A percentile compares a stretch with the other conserved stretches of the same genome.
Conservation (phyloP, 2,113 vertebrate genomes). For the Vimba vimba region DNA sequence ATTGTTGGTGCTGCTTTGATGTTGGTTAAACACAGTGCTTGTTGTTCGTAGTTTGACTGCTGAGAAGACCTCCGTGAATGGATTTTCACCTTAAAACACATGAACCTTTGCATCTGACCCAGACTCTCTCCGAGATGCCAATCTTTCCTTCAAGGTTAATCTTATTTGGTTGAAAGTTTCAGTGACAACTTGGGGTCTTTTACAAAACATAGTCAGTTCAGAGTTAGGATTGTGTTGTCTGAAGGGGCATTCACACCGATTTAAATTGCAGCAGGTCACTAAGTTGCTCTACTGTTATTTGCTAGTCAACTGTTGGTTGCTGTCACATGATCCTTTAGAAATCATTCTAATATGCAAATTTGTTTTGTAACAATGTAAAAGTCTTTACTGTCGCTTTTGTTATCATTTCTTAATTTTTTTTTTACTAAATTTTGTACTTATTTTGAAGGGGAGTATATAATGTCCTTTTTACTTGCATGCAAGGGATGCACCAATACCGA, state of each 20-base stretch:
- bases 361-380: no score
- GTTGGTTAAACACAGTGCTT: slow-evolving; percentile 25
- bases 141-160: slow-evolving; percentile 1
- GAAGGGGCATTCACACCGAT: not conserved
- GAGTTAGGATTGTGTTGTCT: not conserved
- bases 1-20: slow-evolving; percentile 40
- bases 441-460: no score
- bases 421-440: no score
- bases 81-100: not conserved
- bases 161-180: slow-evolving; percentile 10
- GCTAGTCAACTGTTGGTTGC: not conserved
- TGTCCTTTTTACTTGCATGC: no score
- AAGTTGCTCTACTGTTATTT: not conserved
- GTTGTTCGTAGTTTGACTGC: not conserved
- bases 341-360: not conserved
- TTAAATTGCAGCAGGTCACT: not conserved
- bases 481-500: no score
- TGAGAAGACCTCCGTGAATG: not conserved
- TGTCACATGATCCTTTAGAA: not conserved
- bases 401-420: no score
- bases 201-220: not conserved
- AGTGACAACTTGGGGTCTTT: not conserved
- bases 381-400: no score
- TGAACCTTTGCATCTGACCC: slow-evolving; percentile 28
- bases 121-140: not conserved